phyloP scores from a whole-genome alignment of 1,140 invertebrate species.

The Musca domestica region DNA sequence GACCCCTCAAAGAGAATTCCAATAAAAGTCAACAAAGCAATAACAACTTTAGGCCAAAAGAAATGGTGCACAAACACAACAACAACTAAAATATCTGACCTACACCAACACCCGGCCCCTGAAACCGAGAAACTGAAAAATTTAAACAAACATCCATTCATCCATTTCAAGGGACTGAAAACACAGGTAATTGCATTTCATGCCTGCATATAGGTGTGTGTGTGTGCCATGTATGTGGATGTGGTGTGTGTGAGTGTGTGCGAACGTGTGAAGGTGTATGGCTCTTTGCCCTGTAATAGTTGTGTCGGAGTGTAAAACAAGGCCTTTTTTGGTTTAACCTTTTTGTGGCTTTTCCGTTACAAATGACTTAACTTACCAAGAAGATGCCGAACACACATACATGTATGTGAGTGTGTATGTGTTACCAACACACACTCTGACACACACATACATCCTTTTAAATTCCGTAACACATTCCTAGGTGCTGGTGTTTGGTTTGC shows the following conservation, averaged over 20 bases:
- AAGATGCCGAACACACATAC: constrained; percentile 5
- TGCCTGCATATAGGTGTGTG: too few species aligned
- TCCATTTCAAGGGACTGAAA: not conserved
- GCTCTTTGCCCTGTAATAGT: too few species aligned
- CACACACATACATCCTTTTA: not conserved
- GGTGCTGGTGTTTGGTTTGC: not conserved
- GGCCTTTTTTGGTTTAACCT: constrained; percentile 10
- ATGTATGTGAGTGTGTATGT: not conserved
- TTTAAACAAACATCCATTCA: constrained; percentile 14
- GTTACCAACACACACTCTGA: too few species aligned
- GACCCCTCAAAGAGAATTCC: not conserved
- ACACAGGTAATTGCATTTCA: constrained; percentile 14
- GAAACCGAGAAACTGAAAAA: not conserved
- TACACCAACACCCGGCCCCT: too few species aligned
- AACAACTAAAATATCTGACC: too few species aligned
- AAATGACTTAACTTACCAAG: constrained; percentile 12
- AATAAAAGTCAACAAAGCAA: constrained; percentile 18
- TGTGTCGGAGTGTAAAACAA: not conserved
- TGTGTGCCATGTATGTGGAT: too few species aligned
- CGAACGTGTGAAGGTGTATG: too few species aligned
- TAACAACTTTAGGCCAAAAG: not conserved
- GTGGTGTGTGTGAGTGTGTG: too few species aligned
- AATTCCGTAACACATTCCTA: not conserved
- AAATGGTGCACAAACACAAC: not conserved
- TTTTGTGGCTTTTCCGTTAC: constrained; percentile 13